These are phyloP conservation scores for Echeneis naucrates DNA, from an alignment of 2,797 vertebrate species.

Conservation along the genomic window DNA sequence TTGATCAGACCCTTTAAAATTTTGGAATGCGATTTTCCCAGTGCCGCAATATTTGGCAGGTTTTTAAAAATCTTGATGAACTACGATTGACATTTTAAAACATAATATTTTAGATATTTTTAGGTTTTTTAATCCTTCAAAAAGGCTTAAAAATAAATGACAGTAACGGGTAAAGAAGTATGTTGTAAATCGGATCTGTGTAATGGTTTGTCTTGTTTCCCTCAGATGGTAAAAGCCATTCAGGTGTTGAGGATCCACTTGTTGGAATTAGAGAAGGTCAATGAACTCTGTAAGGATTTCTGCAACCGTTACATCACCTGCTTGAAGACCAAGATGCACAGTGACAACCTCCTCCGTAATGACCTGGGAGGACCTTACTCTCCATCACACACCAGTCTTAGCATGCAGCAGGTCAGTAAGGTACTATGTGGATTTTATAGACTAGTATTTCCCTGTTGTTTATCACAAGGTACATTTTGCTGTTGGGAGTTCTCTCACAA, in stretches of 20 bases:
- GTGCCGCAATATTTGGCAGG: background rate
- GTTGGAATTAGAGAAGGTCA: conserved; percentile 98
- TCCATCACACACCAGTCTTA: conserved; percentile 93
- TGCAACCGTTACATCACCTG: conserved; percentile 99
- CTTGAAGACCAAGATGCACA: conserved; percentile 99
- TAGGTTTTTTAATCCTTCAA: background rate
- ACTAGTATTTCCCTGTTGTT: conserved; percentile 23
- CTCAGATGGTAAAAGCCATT: conserved; percentile 98
- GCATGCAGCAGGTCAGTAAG: conserved; percentile 93
- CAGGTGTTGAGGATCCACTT: conserved; percentile 98
- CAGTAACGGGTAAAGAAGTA: background rate
- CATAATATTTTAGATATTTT: background rate
- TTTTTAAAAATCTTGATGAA: background rate
- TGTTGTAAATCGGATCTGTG: conserved; percentile 1
- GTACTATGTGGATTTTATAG: background rate
- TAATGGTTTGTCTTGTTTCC: conserved; percentile 29
- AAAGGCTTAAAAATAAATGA: background rate
- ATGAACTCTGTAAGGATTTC: conserved; percentile 99
- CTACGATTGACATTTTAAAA: too few species aligned
- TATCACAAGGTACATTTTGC: conserved; percentile 28
- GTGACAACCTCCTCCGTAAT: conserved; percentile 98
- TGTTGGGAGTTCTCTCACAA: conserved; percentile 20
- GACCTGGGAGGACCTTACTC: conserved; percentile 97
- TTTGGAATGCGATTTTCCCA: too few species aligned
- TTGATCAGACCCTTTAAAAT: too few species aligned